A percentile compares a stretch with the other conserved stretches of the same genome.
These are phyloP conservation scores for Thysanoteuthis rhombus DNA, from an alignment of 2,888 invertebrate species.

Conservation along the genomic window DNA sequence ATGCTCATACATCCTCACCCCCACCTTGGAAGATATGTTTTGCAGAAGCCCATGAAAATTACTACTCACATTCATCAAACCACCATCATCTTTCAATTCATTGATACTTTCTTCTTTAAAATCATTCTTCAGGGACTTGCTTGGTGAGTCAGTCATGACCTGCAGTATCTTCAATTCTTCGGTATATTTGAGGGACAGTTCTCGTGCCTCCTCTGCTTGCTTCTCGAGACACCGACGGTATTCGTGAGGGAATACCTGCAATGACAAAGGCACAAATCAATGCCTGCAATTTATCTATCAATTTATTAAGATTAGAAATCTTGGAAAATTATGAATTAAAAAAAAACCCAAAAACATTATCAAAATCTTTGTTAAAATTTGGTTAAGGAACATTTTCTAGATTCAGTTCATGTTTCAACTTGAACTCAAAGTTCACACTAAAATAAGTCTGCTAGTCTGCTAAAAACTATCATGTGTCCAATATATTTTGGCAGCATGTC, in stretches of 20 bases:
- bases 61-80: conserved; percentile 24
- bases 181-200: conserved; percentile 16
- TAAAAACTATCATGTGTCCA: too few species aligned
- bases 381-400: too few species aligned
- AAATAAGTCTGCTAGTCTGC: too few species aligned
- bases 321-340: too few species aligned
- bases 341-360: too few species aligned
- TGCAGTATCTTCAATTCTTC: neutral
- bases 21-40: too few species aligned
- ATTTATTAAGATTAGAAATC: conserved; percentile 70
- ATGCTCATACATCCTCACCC: too few species aligned
- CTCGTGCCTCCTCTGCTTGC: conserved; percentile 64
- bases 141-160: neutral
- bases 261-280: conserved; percentile 79
- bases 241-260: conserved; percentile 95
- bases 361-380: too few species aligned
- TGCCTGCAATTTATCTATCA: conserved; percentile 85
- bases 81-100: conserved; percentile 41
- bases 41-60: too few species aligned
- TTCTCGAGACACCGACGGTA: conserved; percentile 89
- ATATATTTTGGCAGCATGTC: too few species aligned
- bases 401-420: too few species aligned
- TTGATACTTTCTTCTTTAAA: conserved; percentile 47
- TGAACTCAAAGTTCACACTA: too few species aligned
- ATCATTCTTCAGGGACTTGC: conserved; percentile 39